Percentiles rank a stretch among this genome's conserved stretches.
phyloP scores from a whole-genome alignment of 2,113 vertebrate genomes.

The Circaetus gallicus region DNA sequence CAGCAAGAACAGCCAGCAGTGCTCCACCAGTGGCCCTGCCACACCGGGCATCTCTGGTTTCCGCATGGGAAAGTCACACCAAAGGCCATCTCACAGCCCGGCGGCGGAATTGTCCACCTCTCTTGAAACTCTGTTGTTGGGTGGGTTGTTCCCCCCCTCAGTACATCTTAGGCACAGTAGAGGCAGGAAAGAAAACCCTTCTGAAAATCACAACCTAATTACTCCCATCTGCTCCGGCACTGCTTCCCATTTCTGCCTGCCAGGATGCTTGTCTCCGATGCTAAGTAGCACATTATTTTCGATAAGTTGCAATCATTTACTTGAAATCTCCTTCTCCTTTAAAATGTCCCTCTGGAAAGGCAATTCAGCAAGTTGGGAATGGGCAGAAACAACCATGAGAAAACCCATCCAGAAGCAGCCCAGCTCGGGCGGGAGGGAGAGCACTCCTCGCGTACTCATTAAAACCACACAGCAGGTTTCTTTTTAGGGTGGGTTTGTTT shows the following conservation, averaged over 20 bases:
- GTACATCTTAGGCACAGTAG: slow-evolving; percentile 38
- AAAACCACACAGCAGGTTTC: neutral
- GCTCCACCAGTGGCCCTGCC: neutral
- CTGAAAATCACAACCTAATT: slow-evolving; percentile 75
- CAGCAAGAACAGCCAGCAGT: neutral
- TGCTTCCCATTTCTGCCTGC: slow-evolving; percentile 71
- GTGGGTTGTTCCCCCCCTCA: neutral
- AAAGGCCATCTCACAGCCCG: neutral
- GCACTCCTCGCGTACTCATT: rapidly evolving
- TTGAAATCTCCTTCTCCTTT: slow-evolving; percentile 72
- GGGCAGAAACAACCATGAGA: neutral
- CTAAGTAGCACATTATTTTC: slow-evolving; percentile 78
- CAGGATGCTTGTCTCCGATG: slow-evolving; percentile 71
- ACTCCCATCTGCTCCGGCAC: slow-evolving; percentile 74
- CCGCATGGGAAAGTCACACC: neutral
- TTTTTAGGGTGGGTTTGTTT: neutral
- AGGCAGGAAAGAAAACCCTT: slow-evolving; percentile 61
- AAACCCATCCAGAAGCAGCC: neutral
- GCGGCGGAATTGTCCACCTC: neutral
- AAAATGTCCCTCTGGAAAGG: slow-evolving; percentile 70
- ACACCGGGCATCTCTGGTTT: neutral
- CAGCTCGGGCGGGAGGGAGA: neutral
- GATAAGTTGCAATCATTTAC: slow-evolving; percentile 77
- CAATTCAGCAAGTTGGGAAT: slow-evolving; percentile 10
- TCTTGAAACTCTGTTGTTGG: neutral